A percentile compares a stretch with the other conserved stretches of the same genome.
These are phyloP conservation scores for Doryteuthis pealeii DNA, from an alignment of 1,140 invertebrate species.

Conservation along the genomic window DNA sequence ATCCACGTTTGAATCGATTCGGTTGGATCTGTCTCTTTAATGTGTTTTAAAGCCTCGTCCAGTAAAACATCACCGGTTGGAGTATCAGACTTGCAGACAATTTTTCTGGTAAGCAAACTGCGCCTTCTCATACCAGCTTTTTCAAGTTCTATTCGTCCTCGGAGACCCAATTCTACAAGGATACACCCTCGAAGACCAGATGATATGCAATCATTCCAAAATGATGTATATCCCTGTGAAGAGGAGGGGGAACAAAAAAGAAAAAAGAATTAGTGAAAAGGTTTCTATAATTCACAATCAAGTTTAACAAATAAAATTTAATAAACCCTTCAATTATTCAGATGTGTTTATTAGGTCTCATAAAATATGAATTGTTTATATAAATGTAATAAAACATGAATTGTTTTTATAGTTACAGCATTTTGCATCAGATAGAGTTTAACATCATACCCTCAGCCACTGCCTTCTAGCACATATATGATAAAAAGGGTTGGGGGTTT, in stretches of 20 bases:
- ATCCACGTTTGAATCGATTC: constrained; percentile 99
- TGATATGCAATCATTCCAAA: constrained; percentile 99
- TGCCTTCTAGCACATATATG: too few relatives aligned
- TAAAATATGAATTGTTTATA: too few relatives aligned
- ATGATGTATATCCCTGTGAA: constrained; percentile 96
- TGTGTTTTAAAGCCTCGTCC: constrained; percentile 98
- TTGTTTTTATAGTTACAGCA: too few relatives aligned
- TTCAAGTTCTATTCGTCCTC: constrained; percentile 94
- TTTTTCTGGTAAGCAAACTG: constrained; percentile 77
- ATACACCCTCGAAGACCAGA: constrained; percentile 98
- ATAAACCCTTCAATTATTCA: too few relatives aligned
- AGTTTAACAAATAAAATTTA: too few relatives aligned
- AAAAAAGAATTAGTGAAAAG: constrained; percentile 5
- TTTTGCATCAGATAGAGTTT: too few relatives aligned
- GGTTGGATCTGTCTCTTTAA: constrained; percentile 83
- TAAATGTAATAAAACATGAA: too few relatives aligned
- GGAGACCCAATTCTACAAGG: constrained; percentile 91
- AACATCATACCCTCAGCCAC: too few relatives aligned
- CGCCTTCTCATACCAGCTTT: constrained; percentile 93
- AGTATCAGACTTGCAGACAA: constrained; percentile 76
- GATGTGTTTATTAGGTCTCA: too few relatives aligned
- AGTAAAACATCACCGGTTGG: constrained; percentile 96
- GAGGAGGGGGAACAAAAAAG: constrained; percentile 15
- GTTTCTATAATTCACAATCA: too few relatives aligned
- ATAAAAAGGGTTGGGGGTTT: too few relatives aligned